Base-by-base conservation (phyloP, 37 sponge, comb jelly and placozoan species). In the Ephydatia muelleri region DNA sequence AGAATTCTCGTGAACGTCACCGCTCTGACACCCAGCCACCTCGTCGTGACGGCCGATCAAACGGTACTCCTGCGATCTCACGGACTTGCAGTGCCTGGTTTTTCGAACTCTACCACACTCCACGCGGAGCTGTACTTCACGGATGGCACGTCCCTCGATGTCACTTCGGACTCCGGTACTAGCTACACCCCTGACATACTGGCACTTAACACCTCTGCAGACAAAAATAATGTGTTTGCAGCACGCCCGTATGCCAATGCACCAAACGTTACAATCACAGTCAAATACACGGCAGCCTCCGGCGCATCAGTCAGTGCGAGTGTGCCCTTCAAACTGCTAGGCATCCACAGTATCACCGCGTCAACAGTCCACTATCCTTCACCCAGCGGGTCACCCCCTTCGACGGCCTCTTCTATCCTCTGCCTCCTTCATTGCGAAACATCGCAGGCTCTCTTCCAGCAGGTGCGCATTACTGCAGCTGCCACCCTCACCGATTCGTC, bases 141-240 rank as follows among this genome's bases (percentile, higher is more conserved):
- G 65, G 87, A 87, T 80, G 82, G 77, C 27, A 36, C 57, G 4
- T 31, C 80, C 0, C n/a, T 38, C 43, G 57, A 74, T 3, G 65
- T 83, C 11, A 2, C 72, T 16, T 26, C 36, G 0, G 40, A 69
- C 21, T 23, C n/a, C 1, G 29, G 49, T 1, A 74, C 19, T 27
- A 43, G 70, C 27, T 74, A 79, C 16, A 19, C 76, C 77, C 5
- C 38, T 14, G 39, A 76, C 35, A n/a, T n/a, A n/a, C n/a, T 5
- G 16, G 57, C 47, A 43, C 8, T 57, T 14, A 14, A 13, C 19
- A 14, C 57, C 12, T 14, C 9, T 57, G 57, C 19, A 57, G 57
- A 14, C 16, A 14, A 14, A 57, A 57, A 6, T 6, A 43, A 57
- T 21, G 57, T 57, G 57, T 57, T 57, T 14, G 19, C 1, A 21